Base-by-base conservation (phyloP, 2,113 vertebrate species). In the Naja naja region DNA sequence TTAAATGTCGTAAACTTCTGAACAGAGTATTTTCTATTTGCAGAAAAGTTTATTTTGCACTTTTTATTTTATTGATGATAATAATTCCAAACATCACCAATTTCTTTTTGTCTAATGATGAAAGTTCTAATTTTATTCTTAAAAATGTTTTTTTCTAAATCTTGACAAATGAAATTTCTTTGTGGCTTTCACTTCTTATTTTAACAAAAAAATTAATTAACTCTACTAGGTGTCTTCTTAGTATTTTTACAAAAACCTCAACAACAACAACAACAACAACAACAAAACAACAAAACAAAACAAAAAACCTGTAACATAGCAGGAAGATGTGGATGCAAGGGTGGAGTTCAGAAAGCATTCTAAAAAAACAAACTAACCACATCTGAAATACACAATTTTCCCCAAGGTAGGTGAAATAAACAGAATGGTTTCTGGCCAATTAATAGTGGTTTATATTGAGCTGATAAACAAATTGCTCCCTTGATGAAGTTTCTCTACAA, bases 341-440 rank as follows among this genome's bases (percentile, higher is more conserved):
- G 88, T 90, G 81, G 92, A 86, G 69, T 49, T 45, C 12, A 23
- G 54, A 85, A 45, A 45, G 47, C 60, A 34, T 89, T 93, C 56
- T 92, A 90, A 93, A 95, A 92, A 92, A 95, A 92, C 54, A 90
- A 94, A 95, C 90, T 93, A 94, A 95, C 96, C 95, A 94, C 95
- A 96, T 95, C 95, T 93, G 90, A 96, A 94, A 95, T 92, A 91
- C 87, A 89, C 18, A 52, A 95, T 53, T 87, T 58, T 8, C 94
- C 89, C 88, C 94, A 93, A 95, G 93, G 96, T 90, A 93, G 30
- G 52, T 94, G 93, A 94, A 95, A 55, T 34, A 95, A 95, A 95
- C 58, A 16, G 89, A 86, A 92, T 88, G 89, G 64, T 91, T 95
- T 94, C 52, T 89, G 18, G 25, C 39, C 39, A 56, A 69, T 56